These are phyloP conservation scores for Orthosia incerta DNA, from an alignment of 2,888 invertebrate species.

Conservation along the genomic window DNA sequence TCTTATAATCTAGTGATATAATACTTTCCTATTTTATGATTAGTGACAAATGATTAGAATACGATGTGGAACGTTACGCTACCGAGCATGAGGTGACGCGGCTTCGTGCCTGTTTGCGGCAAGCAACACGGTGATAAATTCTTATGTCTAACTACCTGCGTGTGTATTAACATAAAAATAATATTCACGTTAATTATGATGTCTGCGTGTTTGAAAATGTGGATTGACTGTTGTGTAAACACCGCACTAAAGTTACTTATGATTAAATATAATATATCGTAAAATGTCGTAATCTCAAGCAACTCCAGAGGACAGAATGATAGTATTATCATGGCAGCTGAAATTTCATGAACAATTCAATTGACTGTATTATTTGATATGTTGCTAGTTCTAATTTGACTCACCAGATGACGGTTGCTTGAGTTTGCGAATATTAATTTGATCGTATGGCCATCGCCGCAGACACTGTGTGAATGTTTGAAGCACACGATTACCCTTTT, in stretches of 20 bases:
- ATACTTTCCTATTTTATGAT: slow-evolving; percentile 66
- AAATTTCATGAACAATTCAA: slow-evolving; percentile 23
- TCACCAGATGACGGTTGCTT: slow-evolving; percentile 35
- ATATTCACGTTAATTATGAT: slow-evolving; percentile 17
- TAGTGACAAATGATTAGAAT: slow-evolving; percentile 55
- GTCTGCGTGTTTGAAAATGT: slow-evolving; percentile 31
- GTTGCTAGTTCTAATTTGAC: slow-evolving; percentile 24
- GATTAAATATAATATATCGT: slow-evolving; percentile 46
- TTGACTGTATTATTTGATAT: slow-evolving; percentile 23
- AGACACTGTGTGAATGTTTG: slow-evolving; percentile 13
- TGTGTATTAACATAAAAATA: slow-evolving; percentile 11
- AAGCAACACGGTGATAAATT: slow-evolving; percentile 56
- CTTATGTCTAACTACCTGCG: slow-evolving; percentile 34
- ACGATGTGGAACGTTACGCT: slow-evolving; percentile 34
- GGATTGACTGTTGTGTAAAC: slow-evolving; percentile 21
- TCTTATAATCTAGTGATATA: slow-evolving; percentile 63
- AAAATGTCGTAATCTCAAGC: slow-evolving; percentile 38
- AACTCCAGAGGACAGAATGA: slow-evolving; percentile 15
- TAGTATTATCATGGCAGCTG: slow-evolving; percentile 48
- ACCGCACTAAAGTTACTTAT: slow-evolving; percentile 37
- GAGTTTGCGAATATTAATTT: slow-evolving; percentile 37
- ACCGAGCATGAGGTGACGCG: slow-evolving; percentile 24
- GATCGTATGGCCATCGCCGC: slow-evolving; percentile 9
- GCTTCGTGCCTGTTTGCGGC: slow-evolving; percentile 27
- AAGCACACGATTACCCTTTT: too few species aligned